Percentiles rank a stretch among this genome's conserved stretches.
phyloP scores from a whole-genome alignment of 2,113 vertebrate genomes.

The Lepus americanus region DNA sequence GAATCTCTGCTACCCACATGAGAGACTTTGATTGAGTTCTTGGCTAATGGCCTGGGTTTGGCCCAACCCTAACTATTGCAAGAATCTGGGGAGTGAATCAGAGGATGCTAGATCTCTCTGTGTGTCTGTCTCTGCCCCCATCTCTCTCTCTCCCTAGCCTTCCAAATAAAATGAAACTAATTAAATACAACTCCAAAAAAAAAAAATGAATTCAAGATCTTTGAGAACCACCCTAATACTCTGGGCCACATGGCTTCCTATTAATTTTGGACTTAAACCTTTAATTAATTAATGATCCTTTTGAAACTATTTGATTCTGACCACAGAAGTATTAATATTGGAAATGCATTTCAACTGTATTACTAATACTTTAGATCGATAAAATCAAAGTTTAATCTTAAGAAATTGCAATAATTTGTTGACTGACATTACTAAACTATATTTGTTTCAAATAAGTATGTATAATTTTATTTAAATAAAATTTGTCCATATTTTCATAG shows the following conservation, averaged over 20 bases:
- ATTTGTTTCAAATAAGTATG: conserved; percentile 39
- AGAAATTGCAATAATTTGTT: background rate
- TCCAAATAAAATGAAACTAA: too few relatives aligned
- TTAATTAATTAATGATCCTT: background rate
- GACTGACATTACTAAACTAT: background rate
- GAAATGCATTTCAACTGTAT: background rate
- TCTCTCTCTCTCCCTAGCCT: too few relatives aligned
- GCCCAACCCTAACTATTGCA: too few relatives aligned
- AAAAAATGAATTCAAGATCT: background rate
- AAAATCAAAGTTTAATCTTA: background rate
- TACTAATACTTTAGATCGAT: background rate
- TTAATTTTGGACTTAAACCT: background rate
- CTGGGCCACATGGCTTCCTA: background rate
- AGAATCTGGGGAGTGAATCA: too few relatives aligned
- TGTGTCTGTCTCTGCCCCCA: too few relatives aligned
- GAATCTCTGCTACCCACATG: too few relatives aligned
- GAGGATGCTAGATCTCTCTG: too few relatives aligned
- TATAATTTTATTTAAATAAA: conserved; percentile 28
- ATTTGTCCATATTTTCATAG: background rate
- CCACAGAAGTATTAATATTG: background rate
- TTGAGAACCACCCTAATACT: background rate
- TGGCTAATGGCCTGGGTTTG: too few relatives aligned
- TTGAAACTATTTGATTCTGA: background rate
- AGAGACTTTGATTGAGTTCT: too few relatives aligned
- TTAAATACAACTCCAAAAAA: too few relatives aligned